Evolutionary conservation across 2,888 invertebrate species (phyloP).

Genomic region (Xestia rhomboidea): DNA sequence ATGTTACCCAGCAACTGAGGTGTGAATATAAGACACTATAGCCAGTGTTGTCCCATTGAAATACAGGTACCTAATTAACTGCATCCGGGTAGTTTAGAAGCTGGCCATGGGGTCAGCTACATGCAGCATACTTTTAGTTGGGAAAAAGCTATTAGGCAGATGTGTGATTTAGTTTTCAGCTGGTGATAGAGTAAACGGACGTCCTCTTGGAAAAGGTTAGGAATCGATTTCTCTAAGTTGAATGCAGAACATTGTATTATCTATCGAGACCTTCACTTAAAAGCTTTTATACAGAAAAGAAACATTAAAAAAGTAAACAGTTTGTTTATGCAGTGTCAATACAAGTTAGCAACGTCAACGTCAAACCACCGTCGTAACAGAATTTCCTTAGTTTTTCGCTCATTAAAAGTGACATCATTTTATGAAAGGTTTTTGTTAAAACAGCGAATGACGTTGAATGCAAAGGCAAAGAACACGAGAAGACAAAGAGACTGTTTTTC

Average conservation of each 20-base stretch:
- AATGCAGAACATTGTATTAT: not conserved
- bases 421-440: slow-evolving; percentile 27
- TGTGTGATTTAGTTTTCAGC: no score
- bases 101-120: no score
- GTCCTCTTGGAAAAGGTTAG: no score
- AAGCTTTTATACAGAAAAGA: not conserved
- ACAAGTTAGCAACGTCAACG: not conserved
- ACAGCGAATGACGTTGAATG: not conserved
- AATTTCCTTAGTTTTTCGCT: slow-evolving; percentile 13
- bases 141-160: no score
- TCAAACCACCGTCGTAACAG: not conserved
- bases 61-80: no score
- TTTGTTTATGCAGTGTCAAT: slow-evolving; percentile 11
- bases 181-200: no score
- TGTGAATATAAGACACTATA: no score
- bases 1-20: no score
- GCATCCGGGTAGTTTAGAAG: no score
- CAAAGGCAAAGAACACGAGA: not conserved
- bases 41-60: no score
- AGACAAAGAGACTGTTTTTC: not conserved
- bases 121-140: no score
- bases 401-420: slow-evolving; percentile 48
- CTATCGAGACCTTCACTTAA: not conserved
- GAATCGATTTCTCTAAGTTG: not conserved
- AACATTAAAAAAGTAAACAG: slow-evolving; percentile 18